phyloP scores from a whole-genome alignment of 2,888 invertebrate genomes.

The Branchinecta sandiegonensis region DNA sequence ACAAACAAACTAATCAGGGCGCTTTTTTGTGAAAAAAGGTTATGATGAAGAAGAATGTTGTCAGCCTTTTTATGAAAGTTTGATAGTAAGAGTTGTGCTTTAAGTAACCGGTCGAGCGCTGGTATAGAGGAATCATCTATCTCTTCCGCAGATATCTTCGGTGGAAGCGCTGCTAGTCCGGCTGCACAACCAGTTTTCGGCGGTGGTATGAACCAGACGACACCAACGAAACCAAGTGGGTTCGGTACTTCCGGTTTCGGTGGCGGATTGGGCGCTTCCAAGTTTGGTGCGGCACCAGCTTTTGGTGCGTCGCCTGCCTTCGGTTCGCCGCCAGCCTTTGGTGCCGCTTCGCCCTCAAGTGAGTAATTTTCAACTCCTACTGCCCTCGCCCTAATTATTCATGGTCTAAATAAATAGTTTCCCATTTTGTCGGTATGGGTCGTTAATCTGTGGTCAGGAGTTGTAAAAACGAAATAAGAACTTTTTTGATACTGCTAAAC shows the following conservation, averaged over 20 bases:
- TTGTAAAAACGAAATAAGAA: too few relatives aligned
- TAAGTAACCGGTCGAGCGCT: background rate
- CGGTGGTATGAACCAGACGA: background rate
- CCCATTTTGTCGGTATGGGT: too few relatives aligned
- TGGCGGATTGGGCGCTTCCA: background rate
- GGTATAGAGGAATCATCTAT: background rate
- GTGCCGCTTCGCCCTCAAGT: background rate
- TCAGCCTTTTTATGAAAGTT: too few relatives aligned
- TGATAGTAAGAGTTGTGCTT: too few relatives aligned
- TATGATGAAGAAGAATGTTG: too few relatives aligned
- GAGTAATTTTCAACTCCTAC: too few relatives aligned
- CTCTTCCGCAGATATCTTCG: background rate
- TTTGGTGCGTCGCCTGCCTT: background rate
- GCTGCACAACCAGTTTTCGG: slow-evolving; percentile 1
- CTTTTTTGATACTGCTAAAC: too few relatives aligned
- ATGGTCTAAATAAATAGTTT: too few relatives aligned
- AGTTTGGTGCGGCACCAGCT: background rate
- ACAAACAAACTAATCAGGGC: too few relatives aligned
- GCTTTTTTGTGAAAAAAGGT: too few relatives aligned
- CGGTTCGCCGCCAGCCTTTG: background rate
- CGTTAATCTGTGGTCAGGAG: too few relatives aligned
- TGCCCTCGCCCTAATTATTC: too few relatives aligned
- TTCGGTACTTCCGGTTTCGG: background rate
- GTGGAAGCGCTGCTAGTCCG: background rate
- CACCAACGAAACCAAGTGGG: background rate